A percentile compares a stretch with the other conserved stretches of the same genome.
Conservation (phyloP, 2,797 vertebrate species). For the Ctenochaetus hawaiiensis region DNA sequence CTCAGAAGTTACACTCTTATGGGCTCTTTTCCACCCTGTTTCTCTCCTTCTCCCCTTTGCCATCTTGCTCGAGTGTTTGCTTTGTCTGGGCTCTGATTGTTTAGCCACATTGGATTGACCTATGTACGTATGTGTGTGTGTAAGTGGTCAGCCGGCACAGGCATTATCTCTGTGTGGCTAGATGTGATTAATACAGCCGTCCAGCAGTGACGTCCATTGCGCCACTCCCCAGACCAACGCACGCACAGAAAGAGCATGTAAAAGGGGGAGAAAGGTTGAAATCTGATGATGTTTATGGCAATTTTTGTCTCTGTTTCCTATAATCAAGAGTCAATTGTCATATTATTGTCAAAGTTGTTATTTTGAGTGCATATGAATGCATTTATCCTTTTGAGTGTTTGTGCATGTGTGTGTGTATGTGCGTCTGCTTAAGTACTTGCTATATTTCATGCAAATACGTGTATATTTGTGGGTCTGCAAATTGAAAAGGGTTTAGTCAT, state of each 20-base stretch:
- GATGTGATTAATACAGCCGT: slow-evolving; percentile 75
- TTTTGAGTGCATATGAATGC: slow-evolving; percentile 15
- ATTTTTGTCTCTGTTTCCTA: slow-evolving; percentile 29
- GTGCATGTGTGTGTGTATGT: not conserved
- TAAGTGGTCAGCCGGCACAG: slow-evolving; percentile 32
- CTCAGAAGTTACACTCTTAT: slow-evolving; percentile 11
- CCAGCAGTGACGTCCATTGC: slow-evolving; percentile 55
- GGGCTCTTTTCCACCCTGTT: not conserved
- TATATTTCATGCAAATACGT: slow-evolving; percentile 34
- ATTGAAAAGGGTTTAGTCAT: slow-evolving; percentile 28
- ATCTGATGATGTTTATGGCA: slow-evolving; percentile 38
- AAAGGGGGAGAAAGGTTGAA: slow-evolving; percentile 37
- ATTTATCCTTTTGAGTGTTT: slow-evolving; percentile 9
- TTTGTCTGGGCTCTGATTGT: slow-evolving; percentile 59
- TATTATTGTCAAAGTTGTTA: slow-evolving; percentile 29
- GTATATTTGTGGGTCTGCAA: slow-evolving; percentile 13
- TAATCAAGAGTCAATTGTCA: slow-evolving; percentile 49
- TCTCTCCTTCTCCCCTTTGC: slow-evolving; percentile 15
- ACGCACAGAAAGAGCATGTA: slow-evolving; percentile 55
- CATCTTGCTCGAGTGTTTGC: slow-evolving; percentile 64
- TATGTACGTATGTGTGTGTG: slow-evolving; percentile 31
- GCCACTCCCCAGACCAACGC: slow-evolving; percentile 68
- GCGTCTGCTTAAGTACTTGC: not conserved
- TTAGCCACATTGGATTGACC: slow-evolving; percentile 52
- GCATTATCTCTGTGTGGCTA: slow-evolving; percentile 60